Percentiles rank a stretch among this genome's conserved stretches.
Conservation (phyloP, 2,113 vertebrate genomes). For the Laticauda laticaudata region DNA sequence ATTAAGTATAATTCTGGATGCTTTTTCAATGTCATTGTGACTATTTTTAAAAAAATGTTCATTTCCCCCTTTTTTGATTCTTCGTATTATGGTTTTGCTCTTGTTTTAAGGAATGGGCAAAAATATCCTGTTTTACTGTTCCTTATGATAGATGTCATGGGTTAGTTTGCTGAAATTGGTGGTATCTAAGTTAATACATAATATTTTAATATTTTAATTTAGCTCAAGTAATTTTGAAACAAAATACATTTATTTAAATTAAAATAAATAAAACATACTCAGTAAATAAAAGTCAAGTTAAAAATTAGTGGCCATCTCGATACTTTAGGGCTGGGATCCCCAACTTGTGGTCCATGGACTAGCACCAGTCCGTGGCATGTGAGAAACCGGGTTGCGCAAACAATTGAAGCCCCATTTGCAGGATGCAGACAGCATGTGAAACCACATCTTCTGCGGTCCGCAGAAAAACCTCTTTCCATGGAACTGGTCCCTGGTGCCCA, state of each 20-base stretch:
- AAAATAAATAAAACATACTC: neutral
- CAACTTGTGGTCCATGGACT: no score
- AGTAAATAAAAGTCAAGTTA: neutral
- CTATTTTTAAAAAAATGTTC: neutral
- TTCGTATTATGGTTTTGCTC: neutral
- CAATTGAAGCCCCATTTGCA: no score
- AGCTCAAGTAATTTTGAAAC: neutral
- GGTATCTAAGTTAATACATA: neutral
- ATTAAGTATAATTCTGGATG: neutral
- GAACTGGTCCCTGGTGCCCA: no score
- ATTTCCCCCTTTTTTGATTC: neutral
- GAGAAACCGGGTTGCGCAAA: no score
- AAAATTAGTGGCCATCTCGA: neutral
- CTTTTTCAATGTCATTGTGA: neutral
- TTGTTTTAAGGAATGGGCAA: neutral
- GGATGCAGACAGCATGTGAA: no score
- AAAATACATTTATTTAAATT: neutral
- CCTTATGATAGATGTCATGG: neutral
- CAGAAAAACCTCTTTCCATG: no score
- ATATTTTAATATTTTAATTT: neutral
- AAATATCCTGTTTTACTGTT: neutral
- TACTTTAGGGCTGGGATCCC: neutral
- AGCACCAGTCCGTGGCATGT: no score
- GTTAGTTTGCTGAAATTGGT: neutral
- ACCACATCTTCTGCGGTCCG: no score